Conservation (phyloP, 1,140 invertebrate genomes). For the Megathymus violae region DNA sequence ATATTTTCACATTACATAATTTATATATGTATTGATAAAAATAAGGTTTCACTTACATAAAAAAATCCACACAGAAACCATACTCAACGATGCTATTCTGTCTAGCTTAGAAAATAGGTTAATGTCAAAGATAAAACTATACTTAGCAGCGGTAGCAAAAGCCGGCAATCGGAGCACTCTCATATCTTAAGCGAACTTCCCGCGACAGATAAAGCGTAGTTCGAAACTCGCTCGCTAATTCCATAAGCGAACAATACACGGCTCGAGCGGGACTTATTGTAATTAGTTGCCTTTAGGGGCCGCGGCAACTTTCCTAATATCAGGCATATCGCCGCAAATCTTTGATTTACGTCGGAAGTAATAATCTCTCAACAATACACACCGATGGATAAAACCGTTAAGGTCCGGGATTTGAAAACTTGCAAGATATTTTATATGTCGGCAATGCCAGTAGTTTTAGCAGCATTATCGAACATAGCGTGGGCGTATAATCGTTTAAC, state of each 20-base stretch:
- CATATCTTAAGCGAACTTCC: constrained; percentile 28
- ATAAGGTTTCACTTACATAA: no score
- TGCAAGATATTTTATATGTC: no score
- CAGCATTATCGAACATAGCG: no score
- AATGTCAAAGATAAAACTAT: constrained; percentile 15
- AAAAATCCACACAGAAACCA: no score
- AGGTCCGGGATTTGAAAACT: no score
- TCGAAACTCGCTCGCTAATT: constrained; percentile 32
- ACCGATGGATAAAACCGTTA: not conserved
- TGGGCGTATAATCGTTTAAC: no score
- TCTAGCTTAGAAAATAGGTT: constrained; percentile 10
- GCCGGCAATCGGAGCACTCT: constrained; percentile 24
- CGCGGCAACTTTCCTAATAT: constrained; percentile 39
- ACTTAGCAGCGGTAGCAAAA: constrained; percentile 17
- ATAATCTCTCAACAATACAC: constrained; percentile 15
- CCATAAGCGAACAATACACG: constrained; percentile 35
- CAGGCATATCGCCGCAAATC: constrained; percentile 32
- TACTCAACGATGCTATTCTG: no score
- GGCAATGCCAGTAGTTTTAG: no score
- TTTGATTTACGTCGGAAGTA: constrained; percentile 35
- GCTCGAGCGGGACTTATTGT: constrained; percentile 33
- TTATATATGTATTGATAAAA: no score
- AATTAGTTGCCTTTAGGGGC: constrained; percentile 36
- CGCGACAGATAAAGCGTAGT: constrained; percentile 32
- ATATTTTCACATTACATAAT: no score